These are phyloP conservation scores for Semaprochilodus insignis DNA, from an alignment of 2,797 vertebrate genomes.

Conservation along the genomic window DNA sequence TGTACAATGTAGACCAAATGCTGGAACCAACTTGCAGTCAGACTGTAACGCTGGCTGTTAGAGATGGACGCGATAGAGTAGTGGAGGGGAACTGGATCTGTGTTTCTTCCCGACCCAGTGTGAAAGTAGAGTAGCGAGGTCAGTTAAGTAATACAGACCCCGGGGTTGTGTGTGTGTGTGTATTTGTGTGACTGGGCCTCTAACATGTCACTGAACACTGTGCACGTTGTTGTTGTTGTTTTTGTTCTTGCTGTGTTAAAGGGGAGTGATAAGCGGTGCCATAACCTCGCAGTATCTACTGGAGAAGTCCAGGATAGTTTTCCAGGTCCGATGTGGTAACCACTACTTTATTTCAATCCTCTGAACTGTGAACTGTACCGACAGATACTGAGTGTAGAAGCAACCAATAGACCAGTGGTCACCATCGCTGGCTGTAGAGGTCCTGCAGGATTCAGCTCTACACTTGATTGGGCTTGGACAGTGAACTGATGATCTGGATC, in stretches of 20 bases:
- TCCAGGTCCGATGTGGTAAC: slow-evolving; percentile 83
- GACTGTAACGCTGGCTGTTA: background rate
- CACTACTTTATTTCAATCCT: background rate
- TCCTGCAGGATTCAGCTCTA: no score
- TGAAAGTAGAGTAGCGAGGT: slow-evolving; percentile 46
- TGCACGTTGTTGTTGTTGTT: slow-evolving; percentile 21
- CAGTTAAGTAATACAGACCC: slow-evolving; percentile 11
- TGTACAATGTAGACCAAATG: background rate
- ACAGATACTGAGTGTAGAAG: background rate
- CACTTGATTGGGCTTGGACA: no score
- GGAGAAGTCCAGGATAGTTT: slow-evolving; percentile 98
- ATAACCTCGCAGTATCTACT: slow-evolving; percentile 99
- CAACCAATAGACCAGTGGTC: background rate
- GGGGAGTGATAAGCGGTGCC: slow-evolving; percentile 95
- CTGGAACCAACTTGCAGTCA: background rate
- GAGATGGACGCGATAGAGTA: slow-evolving; percentile 6
- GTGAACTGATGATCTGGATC: no score
- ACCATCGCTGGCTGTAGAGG: no score
- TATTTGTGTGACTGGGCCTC: background rate
- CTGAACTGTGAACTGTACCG: background rate
- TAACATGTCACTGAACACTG: slow-evolving; percentile 15
- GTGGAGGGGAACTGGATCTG: slow-evolving; percentile 31
- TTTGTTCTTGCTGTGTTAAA: slow-evolving; percentile 60
- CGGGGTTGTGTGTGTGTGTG: background rate
- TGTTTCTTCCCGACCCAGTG: slow-evolving; percentile 33